Base-by-base conservation (phyloP, 30 jellyfish, hydroid and myxozoan species). In the Sanderia malayensis region DNA sequence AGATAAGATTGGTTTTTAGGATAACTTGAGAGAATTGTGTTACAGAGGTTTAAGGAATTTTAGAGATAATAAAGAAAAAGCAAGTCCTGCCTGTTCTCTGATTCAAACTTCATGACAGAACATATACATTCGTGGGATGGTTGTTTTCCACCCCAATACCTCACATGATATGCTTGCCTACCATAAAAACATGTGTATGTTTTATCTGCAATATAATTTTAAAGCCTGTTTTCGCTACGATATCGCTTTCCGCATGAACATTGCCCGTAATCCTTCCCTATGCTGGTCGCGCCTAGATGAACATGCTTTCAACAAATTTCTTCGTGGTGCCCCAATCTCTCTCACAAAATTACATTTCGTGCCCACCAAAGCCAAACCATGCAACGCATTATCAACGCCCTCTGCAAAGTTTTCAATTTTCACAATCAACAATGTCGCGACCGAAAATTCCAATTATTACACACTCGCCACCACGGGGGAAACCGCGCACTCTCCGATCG, bases 281-380 rank as follows among this genome's bases (percentile, higher is more conserved):
- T 23, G 70, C 10, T 70, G 81, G 81, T 30, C 81, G 4, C 24
- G 53, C 2, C 6, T 47, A 7, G 81, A 70, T 28, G 70, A 70
- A 20, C 20, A 70, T 9, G 55, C 70, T 2, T 70, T 70, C 23
- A 70, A 44, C 44, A 44, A 30, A 24, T 46, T 44, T 26, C 69
- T 70, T 0, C 81, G 81, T 13, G 44, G 81, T 46, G 46, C 44
- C 13, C 53, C n/a, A n/a, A n/a, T n/a, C n/a, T n/a, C n/a, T n/a
- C n/a, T n/a, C n/a, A n/a, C n/a, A n/a, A n/a, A n/a, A n/a, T n/a
- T n/a, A n/a, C n/a, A n/a, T n/a, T n/a, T n/a, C n/a, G n/a, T n/a
- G n/a, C n/a, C n/a, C n/a, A n/a, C n/a, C n/a, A n/a, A n/a, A n/a
- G n/a, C n/a, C n/a, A n/a, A n/a, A n/a, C n/a, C n/a, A n/a, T n/a